These are phyloP conservation scores for Alligator sinensis DNA, from an alignment of 2,113 vertebrate genomes.

Conservation along the genomic window DNA sequence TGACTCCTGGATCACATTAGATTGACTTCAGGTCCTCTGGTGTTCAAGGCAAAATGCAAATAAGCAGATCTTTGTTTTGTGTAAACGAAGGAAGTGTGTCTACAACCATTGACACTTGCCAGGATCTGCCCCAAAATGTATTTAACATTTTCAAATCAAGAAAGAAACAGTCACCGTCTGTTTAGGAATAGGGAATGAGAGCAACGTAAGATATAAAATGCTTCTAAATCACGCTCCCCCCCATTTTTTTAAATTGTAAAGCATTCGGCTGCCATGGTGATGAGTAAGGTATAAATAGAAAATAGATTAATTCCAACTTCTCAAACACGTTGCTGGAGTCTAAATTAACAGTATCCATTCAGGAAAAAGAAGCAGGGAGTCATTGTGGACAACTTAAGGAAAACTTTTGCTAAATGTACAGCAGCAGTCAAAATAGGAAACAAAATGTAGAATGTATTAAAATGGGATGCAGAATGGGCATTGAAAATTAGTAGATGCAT, in stretches of 20 bases:
- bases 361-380: conserved; percentile 42
- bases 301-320: conserved; percentile 52
- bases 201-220: conserved; percentile 56
- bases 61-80: conserved; percentile 20
- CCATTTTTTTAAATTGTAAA: background rate
- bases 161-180: background rate
- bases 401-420: conserved; percentile 45
- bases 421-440: background rate
- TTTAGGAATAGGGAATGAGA: conserved; percentile 41
- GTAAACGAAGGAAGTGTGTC: background rate
- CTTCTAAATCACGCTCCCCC: background rate
- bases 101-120: background rate
- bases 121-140: background rate
- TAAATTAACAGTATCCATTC: conserved; percentile 53
- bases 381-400: conserved; percentile 42
- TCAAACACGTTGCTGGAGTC: conserved; percentile 45
- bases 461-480: background rate
- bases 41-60: conserved; percentile 11
- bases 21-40: conserved; percentile 35
- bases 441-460: background rate
- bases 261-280: conserved; percentile 74
- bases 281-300: conserved; percentile 70
- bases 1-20: conserved; percentile 1
- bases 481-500: background rate
- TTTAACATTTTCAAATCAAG: background rate